Evolutionary conservation across 1,140 invertebrate genomes (phyloP).

Genomic region (Thalassaphorura encarpata): DNA sequence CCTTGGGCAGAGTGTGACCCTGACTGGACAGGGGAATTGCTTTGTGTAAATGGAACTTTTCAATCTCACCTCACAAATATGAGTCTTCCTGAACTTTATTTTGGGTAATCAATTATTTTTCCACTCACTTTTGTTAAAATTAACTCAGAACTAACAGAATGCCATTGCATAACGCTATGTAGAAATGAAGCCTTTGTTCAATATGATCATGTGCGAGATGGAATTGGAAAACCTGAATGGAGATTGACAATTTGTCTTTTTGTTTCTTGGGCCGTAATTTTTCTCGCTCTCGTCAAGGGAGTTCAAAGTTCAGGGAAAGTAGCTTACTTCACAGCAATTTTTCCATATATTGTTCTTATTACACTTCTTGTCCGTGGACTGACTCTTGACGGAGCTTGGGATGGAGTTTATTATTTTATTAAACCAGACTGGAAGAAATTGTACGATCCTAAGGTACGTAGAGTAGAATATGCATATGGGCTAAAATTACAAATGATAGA

Average conservation of each 20-base stretch:
- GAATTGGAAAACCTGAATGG: constrained; percentile 64
- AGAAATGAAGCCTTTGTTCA: constrained; percentile 57
- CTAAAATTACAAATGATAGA: background rate
- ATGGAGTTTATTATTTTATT: constrained; percentile 66
- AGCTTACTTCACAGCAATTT: constrained; percentile 71
- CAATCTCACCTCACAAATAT: no score
- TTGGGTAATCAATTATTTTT: no score
- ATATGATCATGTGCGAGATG: constrained; percentile 53
- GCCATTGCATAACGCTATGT: background rate
- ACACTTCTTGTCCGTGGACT: constrained; percentile 58
- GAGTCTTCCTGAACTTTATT: no score
- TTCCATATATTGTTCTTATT: constrained; percentile 70
- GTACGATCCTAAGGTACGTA: constrained; percentile 48
- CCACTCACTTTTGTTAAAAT: no score
- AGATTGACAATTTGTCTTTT: constrained; percentile 61
- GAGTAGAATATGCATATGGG: constrained; percentile 21
- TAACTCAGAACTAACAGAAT: background rate
- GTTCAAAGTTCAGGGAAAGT: constrained; percentile 56
- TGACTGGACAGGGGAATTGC: constrained; percentile 4
- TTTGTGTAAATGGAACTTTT: no score
- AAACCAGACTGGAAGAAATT: constrained; percentile 58
- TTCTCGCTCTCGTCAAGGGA: constrained; percentile 62
- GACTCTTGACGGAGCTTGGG: constrained; percentile 59
- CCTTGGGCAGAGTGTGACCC: constrained; percentile 1
- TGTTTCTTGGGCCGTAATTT: constrained; percentile 63